Conservation (phyloP, 30 jellyfish, hydroid and myxozoan species). For the Pelagia noctiluca region DNA sequence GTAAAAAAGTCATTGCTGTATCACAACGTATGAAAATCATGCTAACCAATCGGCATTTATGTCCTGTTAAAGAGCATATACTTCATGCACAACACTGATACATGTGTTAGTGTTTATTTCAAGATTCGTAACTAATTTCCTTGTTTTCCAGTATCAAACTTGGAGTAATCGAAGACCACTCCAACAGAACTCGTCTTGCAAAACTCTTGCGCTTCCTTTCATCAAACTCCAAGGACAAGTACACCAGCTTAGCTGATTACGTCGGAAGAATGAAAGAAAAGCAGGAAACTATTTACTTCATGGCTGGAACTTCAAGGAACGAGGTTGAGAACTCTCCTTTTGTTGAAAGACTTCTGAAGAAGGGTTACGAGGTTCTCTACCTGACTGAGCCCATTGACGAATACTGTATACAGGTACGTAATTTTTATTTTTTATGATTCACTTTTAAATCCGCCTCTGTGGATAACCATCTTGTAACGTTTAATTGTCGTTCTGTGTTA, state of each 20-base stretch:
- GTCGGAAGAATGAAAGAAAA: slow-evolving; percentile 97
- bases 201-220: slow-evolving; percentile 91
- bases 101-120: too few species aligned
- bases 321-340: slow-evolving; percentile 98
- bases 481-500: too few species aligned
- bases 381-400: slow-evolving; percentile 99
- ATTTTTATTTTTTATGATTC: too few species aligned
- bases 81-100: too few species aligned
- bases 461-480: too few species aligned
- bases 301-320: slow-evolving; percentile 92
- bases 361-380: slow-evolving; percentile 98
- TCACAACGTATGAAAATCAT: too few species aligned
- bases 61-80: too few species aligned
- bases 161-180: slow-evolving; percentile 98
- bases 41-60: too few species aligned
- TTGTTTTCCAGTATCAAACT: slow-evolving; percentile 84
- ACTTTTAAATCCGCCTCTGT: too few species aligned
- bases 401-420: slow-evolving; percentile 84
- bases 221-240: slow-evolving; percentile 81
- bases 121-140: background rate
- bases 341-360: slow-evolving; percentile 91
- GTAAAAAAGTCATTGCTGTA: too few species aligned
- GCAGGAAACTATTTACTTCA: slow-evolving; percentile 95
- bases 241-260: slow-evolving; percentile 96
- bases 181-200: slow-evolving; percentile 97